Evolutionary conservation across 1,140 invertebrate species (phyloP).

Genomic region (Epicauta chinensis): DNA sequence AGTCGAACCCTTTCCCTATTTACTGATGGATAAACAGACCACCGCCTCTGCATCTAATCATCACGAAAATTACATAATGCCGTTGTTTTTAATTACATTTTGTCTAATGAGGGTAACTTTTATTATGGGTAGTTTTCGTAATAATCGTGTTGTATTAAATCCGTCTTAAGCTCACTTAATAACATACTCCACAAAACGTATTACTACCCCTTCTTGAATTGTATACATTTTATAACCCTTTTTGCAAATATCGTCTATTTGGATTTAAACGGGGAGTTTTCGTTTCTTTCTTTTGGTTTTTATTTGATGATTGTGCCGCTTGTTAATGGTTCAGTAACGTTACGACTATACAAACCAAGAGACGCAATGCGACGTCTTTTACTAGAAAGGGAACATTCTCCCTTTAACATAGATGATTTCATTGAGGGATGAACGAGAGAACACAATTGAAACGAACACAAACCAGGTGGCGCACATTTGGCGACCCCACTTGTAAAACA

Average conservation of each 20-base stretch:
- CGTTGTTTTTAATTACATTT: no score
- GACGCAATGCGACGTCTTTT: not conserved
- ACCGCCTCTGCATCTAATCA: no score
- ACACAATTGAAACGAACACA: constrained; percentile 34
- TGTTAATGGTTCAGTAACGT: not conserved
- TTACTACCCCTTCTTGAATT: constrained; percentile 3
- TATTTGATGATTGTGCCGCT: not conserved
- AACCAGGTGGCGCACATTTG: constrained; percentile 36
- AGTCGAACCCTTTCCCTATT: no score
- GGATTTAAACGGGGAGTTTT: constrained; percentile 9
- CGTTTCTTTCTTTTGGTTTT: not conserved
- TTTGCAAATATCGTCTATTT: constrained; percentile 6
- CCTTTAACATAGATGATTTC: constrained; percentile 20
- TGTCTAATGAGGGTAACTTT: no score
- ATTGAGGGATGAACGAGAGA: constrained; percentile 28
- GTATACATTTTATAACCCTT: constrained; percentile 8
- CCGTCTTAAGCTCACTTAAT: constrained; percentile 9
- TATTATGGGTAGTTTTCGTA: no score
- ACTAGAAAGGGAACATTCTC: constrained; percentile 4
- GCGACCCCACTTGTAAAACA: constrained; percentile 38
- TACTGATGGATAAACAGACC: no score
- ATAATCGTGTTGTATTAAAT: not conserved
- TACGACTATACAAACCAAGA: not conserved
- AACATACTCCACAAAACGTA: constrained; percentile 4
- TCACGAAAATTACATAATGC: no score